These are phyloP conservation scores for Callinectes sapidus DNA, from an alignment of 2,888 invertebrate genomes.

Conservation along the genomic window DNA sequence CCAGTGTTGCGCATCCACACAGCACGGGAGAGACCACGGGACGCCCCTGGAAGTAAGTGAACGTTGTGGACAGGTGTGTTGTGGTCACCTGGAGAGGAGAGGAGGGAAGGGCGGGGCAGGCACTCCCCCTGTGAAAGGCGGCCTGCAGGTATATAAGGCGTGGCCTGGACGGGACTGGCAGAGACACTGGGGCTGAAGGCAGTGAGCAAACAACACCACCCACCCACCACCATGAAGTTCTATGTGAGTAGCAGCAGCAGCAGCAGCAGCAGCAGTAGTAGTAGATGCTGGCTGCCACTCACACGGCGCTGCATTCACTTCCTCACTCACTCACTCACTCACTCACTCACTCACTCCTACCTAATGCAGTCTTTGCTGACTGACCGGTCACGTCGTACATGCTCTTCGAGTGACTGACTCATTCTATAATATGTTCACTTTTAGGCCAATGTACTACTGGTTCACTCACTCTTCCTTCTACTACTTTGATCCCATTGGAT, in stretches of 20 bases:
- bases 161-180: not conserved
- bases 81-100: not conserved
- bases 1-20: not conserved
- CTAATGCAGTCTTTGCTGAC: too few species aligned
- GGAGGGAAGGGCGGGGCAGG: not conserved
- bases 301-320: not conserved
- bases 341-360: too few species aligned
- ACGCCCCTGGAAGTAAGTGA: not conserved
- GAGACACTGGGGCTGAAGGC: not conserved
- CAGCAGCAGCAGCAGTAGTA: too few species aligned
- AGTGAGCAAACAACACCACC: not conserved
- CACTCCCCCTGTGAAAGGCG: not conserved
- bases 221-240: not conserved
- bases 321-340: not conserved
- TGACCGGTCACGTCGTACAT: too few species aligned
- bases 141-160: slow-evolving; percentile 1
- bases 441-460: too few species aligned
- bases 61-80: not conserved
- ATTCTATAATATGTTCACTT: too few species aligned
- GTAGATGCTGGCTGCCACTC: not conserved
- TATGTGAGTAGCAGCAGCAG: not conserved
- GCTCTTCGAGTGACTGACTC: too few species aligned
- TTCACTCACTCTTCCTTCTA: too few species aligned
- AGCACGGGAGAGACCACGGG: not conserved
- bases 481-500: too few species aligned